Evolutionary conservation across 2,797 vertebrate genomes (phyloP), one percentile per base, ranked within the genome.

Genomic region (Periparus ater): DNA sequence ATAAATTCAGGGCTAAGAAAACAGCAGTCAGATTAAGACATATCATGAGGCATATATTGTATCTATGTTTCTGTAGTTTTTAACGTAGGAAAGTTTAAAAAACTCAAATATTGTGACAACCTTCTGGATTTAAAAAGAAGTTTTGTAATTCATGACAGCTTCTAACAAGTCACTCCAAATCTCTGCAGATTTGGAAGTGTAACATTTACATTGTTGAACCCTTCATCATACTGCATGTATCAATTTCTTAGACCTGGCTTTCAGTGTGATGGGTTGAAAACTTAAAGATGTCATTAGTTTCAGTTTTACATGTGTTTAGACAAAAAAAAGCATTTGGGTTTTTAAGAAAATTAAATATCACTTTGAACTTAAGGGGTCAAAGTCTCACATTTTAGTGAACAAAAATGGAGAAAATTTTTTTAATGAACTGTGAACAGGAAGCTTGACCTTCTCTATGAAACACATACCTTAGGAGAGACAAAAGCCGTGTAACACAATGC

Each of bases 41-140:
- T 83, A 25, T 79, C 15, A 90, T 88, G 40, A 89, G 67, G 30
- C 47, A 66, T 68, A 23, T n/a, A 38, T 51, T 58, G 21, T 15
- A 53, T 54, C n/a, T 79, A 4, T 88, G 38, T 60, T 94, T 86
- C 58, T 60, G 40, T 55, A 85, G n/a, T 34, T 92, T 89, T 76
- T 87, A 73, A 82, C 48, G 51, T 13, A 81, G 3, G 18, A 71
- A 83, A 67, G 5, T 84, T 58, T 65, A 44, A 89, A 92, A 89
- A 85, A 3, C 22, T 62, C 50, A 92, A 94, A 89, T 95, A 88
- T 89, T 96, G 38, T 96, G 91, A 85, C 89, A 91, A 32, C 12
- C 29, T 92, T 91, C 66, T 6, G 3, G 65, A 68, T 91, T 66
- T 89, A 60, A 38, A 89, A 82, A 65, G 30, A 51, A 70, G 13